Evolutionary conservation across 2,888 invertebrate genomes (phyloP), one percentile per base, ranked within the genome.

Genomic region (Drosophila recens): DNA sequence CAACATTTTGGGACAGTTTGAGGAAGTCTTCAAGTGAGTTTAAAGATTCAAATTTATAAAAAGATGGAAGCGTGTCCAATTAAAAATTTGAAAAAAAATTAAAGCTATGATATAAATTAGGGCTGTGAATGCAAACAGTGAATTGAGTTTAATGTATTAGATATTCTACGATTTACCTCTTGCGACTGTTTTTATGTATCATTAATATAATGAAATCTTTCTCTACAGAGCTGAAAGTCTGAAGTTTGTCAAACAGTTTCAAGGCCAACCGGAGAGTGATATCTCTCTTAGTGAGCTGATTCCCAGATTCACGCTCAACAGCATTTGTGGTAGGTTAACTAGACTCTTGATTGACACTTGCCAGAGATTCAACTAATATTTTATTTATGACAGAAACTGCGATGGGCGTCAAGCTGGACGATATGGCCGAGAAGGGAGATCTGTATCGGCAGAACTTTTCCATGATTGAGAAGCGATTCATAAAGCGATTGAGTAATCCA

Each of bases 241-340:
- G 0, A 91, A 91, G 34, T 90, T 91, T 58, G 52, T 86, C 1
- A 45, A 77, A 4, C 75, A 72, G 17, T 80, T 91, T 4, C 43
- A 73, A 0, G 70, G 57, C 0, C 54, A 79, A 11, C 43, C 67
- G 0, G 82, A 80, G 4, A 43, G 11, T 33, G 42, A 17, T 0
- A 72, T 89, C 11, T 75, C 80, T 4, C 69, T 91, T 0, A 88
- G 80, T 15, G 85, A 90, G 8, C 51, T 88, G 0, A 90, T 91
- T 58, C 91, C 91, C 1, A 76, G 83, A 43, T 82, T 91, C 4
- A 91, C 91, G 0, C 78, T 91, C 0, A 91, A 91, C 63, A 88
- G 80, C 33, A 79, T 91, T 72, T 91, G 90, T 38, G 90, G 90
- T 90, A n/a, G n/a, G n/a, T n/a, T n/a, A n/a, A n/a, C n/a, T n/a